These are phyloP conservation scores for Nebria brevicollis DNA, from an alignment of 2,888 invertebrate genomes.

Conservation along the genomic window DNA sequence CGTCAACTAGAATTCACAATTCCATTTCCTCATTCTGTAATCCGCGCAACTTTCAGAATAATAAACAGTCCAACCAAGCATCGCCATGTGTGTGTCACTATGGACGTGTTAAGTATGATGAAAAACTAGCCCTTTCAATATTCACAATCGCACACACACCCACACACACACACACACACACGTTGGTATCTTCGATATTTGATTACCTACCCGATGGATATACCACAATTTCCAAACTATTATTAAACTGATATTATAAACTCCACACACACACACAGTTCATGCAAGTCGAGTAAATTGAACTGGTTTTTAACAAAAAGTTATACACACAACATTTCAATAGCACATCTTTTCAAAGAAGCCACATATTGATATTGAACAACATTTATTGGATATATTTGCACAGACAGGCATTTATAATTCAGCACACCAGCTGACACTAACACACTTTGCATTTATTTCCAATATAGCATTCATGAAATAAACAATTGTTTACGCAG, in stretches of 20 bases:
- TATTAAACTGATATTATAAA: neutral
- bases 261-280: neutral
- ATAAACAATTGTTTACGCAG: no score
- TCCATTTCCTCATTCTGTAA: constrained; percentile 35
- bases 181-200: constrained; percentile 19
- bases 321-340: neutral
- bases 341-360: neutral
- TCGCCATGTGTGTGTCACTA: neutral
- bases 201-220: constrained; percentile 34
- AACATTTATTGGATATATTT: constrained; percentile 1
- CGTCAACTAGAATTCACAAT: constrained; percentile 41
- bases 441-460: no score
- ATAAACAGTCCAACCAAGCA: constrained; percentile 2
- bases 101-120: constrained; percentile 10
- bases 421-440: no score
- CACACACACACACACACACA: neutral
- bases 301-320: neutral
- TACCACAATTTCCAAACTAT: constrained; percentile 12
- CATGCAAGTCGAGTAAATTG: neutral
- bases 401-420: neutral
- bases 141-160: neutral
- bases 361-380: neutral
- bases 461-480: no score
- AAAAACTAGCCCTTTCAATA: constrained; percentile 7
- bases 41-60: constrained; percentile 24